Evolutionary conservation across 2,888 invertebrate genomes (phyloP).

Genomic region (Hofmannophila pseudospretella): DNA sequence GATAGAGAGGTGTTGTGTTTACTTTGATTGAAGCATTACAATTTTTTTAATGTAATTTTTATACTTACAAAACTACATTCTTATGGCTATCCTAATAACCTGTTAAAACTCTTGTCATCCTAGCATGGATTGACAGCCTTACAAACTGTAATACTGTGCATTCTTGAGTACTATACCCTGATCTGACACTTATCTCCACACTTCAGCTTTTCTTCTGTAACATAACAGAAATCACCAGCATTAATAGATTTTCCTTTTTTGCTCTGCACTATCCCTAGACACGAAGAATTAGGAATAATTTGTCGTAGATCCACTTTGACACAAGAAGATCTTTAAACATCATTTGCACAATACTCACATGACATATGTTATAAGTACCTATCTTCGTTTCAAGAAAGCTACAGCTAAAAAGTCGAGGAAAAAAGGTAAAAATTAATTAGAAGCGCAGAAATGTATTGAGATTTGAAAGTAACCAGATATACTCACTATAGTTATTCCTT

Average conservation of each 20-base stretch:
- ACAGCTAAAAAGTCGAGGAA: neutral
- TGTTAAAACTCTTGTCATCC: neutral
- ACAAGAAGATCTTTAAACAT: no score
- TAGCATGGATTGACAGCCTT: conserved; percentile 1
- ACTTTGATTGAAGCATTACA: conserved; percentile 15
- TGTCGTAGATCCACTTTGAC: no score
- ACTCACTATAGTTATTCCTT: no score
- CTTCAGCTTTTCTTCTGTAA: neutral
- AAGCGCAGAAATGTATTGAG: no score
- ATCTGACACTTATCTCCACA: neutral
- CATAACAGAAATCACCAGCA: neutral
- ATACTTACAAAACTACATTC: neutral
- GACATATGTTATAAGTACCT: no score
- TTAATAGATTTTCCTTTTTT: no score
- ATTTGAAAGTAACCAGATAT: no score
- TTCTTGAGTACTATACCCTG: neutral
- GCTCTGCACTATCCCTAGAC: no score
- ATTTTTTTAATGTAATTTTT: conserved; percentile 1
- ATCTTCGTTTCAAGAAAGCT: no score
- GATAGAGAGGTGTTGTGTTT: conserved; percentile 29
- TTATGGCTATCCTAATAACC: neutral
- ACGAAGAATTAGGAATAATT: no score
- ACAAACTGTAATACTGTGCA: neutral
- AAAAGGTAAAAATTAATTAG: neutral
- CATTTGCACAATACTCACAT: no score